Percentiles rank a stretch among this genome's conserved stretches.
phyloP scores from a whole-genome alignment of 2,888 invertebrate genomes.

The Mesoligia furuncula region DNA sequence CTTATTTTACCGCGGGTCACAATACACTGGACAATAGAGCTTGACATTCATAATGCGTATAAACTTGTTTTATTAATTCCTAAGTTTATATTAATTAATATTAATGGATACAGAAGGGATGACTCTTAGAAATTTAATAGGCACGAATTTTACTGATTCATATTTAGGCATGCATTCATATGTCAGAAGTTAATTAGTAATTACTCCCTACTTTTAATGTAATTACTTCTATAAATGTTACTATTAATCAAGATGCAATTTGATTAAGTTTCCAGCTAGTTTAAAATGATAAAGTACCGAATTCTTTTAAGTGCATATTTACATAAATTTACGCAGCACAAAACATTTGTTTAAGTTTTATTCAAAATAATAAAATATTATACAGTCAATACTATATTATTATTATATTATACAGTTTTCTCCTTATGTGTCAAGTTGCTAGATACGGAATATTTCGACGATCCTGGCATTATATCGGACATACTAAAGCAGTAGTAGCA shows the following conservation, averaged over 20 bases:
- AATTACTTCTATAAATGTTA: constrained; percentile 41
- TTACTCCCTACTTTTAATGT: constrained; percentile 30
- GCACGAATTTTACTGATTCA: constrained; percentile 58
- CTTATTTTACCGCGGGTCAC: constrained; percentile 1
- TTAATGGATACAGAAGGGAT: constrained; percentile 61
- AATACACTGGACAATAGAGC: constrained; percentile 15
- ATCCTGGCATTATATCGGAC: neutral
- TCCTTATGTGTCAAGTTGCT: neutral
- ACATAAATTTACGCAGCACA: neutral
- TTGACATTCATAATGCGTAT: constrained; percentile 59
- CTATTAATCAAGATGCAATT: constrained; percentile 38
- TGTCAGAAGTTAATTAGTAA: constrained; percentile 52
- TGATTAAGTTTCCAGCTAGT: neutral
- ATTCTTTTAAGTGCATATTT: neutral
- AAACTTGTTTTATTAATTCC: constrained; percentile 62
- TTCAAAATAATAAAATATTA: neutral
- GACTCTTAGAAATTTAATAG: constrained; percentile 61
- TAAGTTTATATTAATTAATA: constrained; percentile 65
- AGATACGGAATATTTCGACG: neutral
- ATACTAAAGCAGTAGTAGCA: neutral
- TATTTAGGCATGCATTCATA: constrained; percentile 41
- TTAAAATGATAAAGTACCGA: neutral
- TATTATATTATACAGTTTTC: neutral
- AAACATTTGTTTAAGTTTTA: neutral
- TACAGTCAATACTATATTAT: neutral